Evolutionary conservation across 2,888 invertebrate species (phyloP), one percentile per base, ranked within the genome.

Genomic region (Hanleya hanleyi): DNA sequence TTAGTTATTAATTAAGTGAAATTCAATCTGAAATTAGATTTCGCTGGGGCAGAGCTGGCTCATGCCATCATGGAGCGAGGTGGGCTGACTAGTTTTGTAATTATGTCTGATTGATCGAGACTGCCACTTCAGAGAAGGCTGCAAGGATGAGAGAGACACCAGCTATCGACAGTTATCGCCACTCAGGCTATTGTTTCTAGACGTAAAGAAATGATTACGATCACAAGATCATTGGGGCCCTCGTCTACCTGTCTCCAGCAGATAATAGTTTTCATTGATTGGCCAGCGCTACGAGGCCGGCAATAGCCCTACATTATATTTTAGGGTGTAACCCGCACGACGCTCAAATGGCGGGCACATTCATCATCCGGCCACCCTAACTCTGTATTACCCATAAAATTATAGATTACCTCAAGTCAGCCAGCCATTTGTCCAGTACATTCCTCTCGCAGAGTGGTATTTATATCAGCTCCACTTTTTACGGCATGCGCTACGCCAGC

Each of bases 31-130:
- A 32, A 22, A 35, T 41, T 70, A 67, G 62, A 47, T 73, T 73
- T 64, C 47, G 67, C 22, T 57, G 67, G n/a, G n/a, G 37, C 64
- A 18, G 49, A 61, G 67, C 81, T 81, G 81, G 81, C 78, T 80
- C 78, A 76, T 74, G 70, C 78, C 75, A 80, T 77, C 81, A 78
- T 66, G 67, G 51, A 47, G 69, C 32, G 36, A 5, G 36, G 26
- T 32, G 49, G 41, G 12, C 49, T 36, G 49, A 32, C 32, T 9
- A 50, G 38, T 69, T 69, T 69, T 9, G 32, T 69, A 69, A 69
- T 69, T 69, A 36, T n/a, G 33, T 26, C 22, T 68, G 32, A 18
- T 51, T 68, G 51, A 68, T 51, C n/a, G 51, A 51, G 26, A 51
- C 32, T 18, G 35, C 29, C 32, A 64, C 64, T 7, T 64, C 26